Percentiles rank a stretch among this genome's conserved stretches.
Evolutionary conservation across 2,113 vertebrate genomes (phyloP).

Genomic region (Pseudois nayaur): DNA sequence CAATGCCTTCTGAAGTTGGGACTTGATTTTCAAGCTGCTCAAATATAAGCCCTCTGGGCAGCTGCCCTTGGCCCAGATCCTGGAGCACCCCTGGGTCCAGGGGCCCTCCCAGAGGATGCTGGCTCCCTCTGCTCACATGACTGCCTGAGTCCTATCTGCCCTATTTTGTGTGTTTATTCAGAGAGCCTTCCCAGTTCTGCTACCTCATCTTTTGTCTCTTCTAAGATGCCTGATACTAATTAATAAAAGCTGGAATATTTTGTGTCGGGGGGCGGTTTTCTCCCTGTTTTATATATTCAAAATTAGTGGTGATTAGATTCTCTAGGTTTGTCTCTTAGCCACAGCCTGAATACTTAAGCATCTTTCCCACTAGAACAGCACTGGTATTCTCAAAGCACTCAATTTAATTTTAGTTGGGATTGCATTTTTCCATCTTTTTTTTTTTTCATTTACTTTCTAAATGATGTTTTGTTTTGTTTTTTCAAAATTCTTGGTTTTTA

Average conservation of each 20-base stretch:
- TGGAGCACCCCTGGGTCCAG: slow-evolving; percentile 84
- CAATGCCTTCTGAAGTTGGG: slow-evolving; percentile 80
- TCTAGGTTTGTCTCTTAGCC: not conserved
- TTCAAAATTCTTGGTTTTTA: not conserved
- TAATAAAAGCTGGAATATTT: not conserved
- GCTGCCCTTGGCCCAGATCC: slow-evolving; percentile 78
- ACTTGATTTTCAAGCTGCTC: slow-evolving; percentile 82
- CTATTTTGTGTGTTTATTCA: not conserved
- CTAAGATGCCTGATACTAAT: not conserved
- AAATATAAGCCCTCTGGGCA: slow-evolving; percentile 78
- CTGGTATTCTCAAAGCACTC: not conserved
- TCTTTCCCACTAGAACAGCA: not conserved
- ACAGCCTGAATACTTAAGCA: not conserved
- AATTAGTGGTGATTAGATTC: not conserved
- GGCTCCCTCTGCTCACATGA: slow-evolving; percentile 57
- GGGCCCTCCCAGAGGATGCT: slow-evolving; percentile 80
- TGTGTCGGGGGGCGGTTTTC: not conserved
- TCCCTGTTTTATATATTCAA: not conserved
- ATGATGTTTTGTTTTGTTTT: not conserved
- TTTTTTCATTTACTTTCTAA: not conserved
- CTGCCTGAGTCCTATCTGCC: not conserved
- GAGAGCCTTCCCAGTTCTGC: not conserved
- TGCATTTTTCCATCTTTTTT: not conserved
- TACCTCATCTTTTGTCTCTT: not conserved
- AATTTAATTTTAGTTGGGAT: not conserved